phyloP scores from a whole-genome alignment of 1,140 invertebrate species.

The Callitettix versicolor region DNA sequence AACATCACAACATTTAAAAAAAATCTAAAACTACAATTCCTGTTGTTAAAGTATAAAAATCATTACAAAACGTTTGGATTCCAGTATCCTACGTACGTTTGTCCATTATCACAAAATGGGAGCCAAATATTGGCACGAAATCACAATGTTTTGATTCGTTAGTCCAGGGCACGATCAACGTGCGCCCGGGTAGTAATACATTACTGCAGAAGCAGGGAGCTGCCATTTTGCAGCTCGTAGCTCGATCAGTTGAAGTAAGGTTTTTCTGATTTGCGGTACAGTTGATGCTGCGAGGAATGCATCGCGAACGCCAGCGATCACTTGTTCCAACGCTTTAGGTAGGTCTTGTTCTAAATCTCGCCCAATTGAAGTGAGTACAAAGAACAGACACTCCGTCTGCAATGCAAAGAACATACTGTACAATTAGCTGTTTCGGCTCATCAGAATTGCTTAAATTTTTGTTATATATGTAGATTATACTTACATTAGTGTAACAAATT shows the following conservation, averaged over 20 bases:
- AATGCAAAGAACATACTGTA: slow-evolving; percentile 22
- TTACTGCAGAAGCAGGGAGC: slow-evolving; percentile 70
- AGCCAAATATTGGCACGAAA: too few relatives aligned
- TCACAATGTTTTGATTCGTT: background rate
- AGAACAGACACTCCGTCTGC: slow-evolving; percentile 77
- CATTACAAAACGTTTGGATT: too few relatives aligned
- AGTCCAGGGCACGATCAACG: background rate
- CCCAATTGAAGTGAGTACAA: slow-evolving; percentile 74
- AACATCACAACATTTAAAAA: too few relatives aligned
- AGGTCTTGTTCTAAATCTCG: slow-evolving; percentile 72
- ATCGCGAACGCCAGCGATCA: slow-evolving; percentile 69
- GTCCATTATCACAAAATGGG: too few relatives aligned
- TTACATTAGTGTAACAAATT: too few relatives aligned
- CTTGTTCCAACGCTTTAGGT: slow-evolving; percentile 60
- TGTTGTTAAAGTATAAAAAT: too few relatives aligned
- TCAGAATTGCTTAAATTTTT: background rate
- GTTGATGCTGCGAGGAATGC: slow-evolving; percentile 62
- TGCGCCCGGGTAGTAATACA: slow-evolving; percentile 61
- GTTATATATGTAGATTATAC: background rate
- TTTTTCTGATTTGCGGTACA: slow-evolving; percentile 57
- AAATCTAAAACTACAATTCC: too few relatives aligned
- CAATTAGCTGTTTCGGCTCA: background rate
- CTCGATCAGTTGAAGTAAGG: slow-evolving; percentile 77
- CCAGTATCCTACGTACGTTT: too few relatives aligned
- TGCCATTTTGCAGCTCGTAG: slow-evolving; percentile 81